A percentile compares a stretch with the other conserved stretches of the same genome.
Evolutionary conservation across 2,888 invertebrate genomes (phyloP).

Genomic region (Alsophila aescularia): DNA sequence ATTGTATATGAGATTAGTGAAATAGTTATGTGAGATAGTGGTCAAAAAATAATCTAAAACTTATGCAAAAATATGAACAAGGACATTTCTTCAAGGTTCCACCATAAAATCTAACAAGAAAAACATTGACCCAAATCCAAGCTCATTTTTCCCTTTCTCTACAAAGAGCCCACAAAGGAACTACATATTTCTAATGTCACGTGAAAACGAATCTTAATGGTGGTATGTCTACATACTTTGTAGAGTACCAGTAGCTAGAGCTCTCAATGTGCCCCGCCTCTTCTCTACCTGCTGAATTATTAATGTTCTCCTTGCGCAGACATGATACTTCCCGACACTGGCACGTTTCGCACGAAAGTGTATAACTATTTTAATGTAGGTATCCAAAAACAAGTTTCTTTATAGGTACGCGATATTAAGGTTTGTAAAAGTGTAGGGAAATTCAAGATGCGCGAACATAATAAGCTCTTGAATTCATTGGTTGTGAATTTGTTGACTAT

Average conservation of each 20-base stretch:
- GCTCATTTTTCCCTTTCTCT: constrained; percentile 16
- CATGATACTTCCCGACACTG: constrained; percentile 68
- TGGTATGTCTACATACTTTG: constrained; percentile 21
- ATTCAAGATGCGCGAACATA: neutral
- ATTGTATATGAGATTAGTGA: no score
- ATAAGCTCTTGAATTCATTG: no score
- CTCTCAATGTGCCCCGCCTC: constrained; percentile 34
- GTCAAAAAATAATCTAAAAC: no score
- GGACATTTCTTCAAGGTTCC: neutral
- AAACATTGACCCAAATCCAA: constrained; percentile 11
- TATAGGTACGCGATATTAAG: neutral
- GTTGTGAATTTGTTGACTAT: no score
- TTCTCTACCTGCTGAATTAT: constrained; percentile 69
- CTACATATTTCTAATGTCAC: constrained; percentile 48
- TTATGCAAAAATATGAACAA: neutral
- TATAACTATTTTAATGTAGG: constrained; percentile 32
- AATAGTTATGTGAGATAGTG: no score
- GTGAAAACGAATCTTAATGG: constrained; percentile 53
- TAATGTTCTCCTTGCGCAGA: constrained; percentile 63
- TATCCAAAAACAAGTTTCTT: constrained; percentile 15
- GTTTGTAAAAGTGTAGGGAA: neutral
- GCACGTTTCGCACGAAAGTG: constrained; percentile 52
- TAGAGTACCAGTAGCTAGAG: constrained; percentile 23
- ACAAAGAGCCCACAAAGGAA: constrained; percentile 38
- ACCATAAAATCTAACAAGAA: constrained; percentile 4